Base-by-base conservation (phyloP, 1,140 invertebrate genomes). In the Chelonus insularis region DNA sequence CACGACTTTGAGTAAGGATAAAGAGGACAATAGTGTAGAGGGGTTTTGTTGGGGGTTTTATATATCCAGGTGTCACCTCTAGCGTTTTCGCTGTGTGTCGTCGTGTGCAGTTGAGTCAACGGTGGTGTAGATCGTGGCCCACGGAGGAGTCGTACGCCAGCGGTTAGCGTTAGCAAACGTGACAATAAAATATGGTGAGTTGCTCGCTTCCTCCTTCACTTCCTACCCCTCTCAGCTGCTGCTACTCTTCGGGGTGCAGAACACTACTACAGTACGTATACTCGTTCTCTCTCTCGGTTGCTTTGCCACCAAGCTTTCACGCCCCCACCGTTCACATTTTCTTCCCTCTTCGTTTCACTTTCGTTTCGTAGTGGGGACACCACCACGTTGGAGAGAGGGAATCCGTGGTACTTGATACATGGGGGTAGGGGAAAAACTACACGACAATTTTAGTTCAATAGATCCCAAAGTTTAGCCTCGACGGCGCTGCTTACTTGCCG, bases 391-490 rank as follows among this genome's bases (percentile, higher is more conserved):
- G 67, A 60, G 58, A 29, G 25, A 29, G 25, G 25, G 25, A 29
- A 29, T 29, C 25, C 25, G 25, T 29, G 25, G 52, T 57, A 66
- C 50, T 62, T 48, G 61, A 60, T 62, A 55, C 61, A 62, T n/a
- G 25, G 66, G 64, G 69, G 73, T 62, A 69, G 70, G 68, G 74
- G 66, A 72, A 73, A 76, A 78, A 76, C 75, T 78, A 79, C 79
- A 80, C 72, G 70, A 77, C 76, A 78, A 81, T 79, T 80, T 79
- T 78, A 79, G 76, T 80, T 81, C 73, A 74, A 79, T 75, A 74
- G 73, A 79, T 79, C 68, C 71, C 66, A 50, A 78, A 79, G 73
- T 80, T 79, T 76, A 75, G 74, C 73, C 66, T 66, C 68, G 75
- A 74, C 70, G 75, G 74, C 76, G 79, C 73, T 73, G 75, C 74